Base-by-base conservation (phyloP, 2,797 vertebrate species). In the Pterois miles region DNA sequence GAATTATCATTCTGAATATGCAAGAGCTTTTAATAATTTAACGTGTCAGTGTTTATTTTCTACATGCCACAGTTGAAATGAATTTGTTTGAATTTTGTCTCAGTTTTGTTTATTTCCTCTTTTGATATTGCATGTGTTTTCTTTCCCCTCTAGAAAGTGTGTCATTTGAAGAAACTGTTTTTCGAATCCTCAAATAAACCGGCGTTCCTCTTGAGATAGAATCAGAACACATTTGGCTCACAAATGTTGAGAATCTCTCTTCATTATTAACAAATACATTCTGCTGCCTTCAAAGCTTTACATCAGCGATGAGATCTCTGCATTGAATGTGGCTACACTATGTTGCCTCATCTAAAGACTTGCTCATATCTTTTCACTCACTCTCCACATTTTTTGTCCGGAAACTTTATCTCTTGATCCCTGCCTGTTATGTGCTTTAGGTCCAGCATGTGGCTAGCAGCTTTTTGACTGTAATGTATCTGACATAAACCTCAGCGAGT, bases 21-120 rank as follows among this genome's bases (percentile, higher is more conserved):
- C 94, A 96, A 91, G 82, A 85, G 88, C 80, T 67, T 92, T 96
- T 92, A 96, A 96, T 96, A 96, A 96, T 96, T 96, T 93, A 96
- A 87, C 93, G 88, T 25, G 65, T 84, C 91, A 86, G 89, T 94
- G 94, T 94, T 95, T 93, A 89, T 93, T 94, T 94, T 91, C 89
- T 83, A 90, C 90, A 88, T 16, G 84, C 85, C 63, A 74, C 40
- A 59, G 83, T 90, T 90, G 86, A 82, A 89, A 90, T 91, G 88
- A 92, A 95, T 96, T 96, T 94, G 95, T 95, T 95, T 95, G 92
- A 91, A 94, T 95, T 95, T 96, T 94, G 94, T 95, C 90, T 92
- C 92, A 93, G 93, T 95, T 95, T 95, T 93, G 92, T 91, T 94
- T 93, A 85, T 91, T 88, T 90, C 74, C 84, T 92, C 88, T 89